These are phyloP conservation scores for Lagopus muta DNA, from an alignment of 2,113 vertebrate genomes.

Conservation along the genomic window DNA sequence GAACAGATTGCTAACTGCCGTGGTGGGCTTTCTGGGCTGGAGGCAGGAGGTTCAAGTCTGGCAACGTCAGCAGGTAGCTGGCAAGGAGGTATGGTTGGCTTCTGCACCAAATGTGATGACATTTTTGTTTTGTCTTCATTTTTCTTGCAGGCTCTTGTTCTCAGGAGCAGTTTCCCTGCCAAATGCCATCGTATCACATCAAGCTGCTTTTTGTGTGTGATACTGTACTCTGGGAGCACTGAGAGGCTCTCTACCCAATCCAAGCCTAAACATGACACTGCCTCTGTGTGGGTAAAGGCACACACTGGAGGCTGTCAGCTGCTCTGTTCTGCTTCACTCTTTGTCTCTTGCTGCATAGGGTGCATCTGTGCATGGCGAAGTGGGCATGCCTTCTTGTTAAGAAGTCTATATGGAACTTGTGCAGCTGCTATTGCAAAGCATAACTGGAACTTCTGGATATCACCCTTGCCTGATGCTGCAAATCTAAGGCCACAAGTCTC, in stretches of 20 bases:
- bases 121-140: constrained; percentile 27
- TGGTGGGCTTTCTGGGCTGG: constrained; percentile 25
- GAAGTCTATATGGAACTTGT: not conserved
- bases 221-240: not conserved
- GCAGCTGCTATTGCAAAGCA: not conserved
- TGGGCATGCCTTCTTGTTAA: not conserved
- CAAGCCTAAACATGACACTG: not conserved
- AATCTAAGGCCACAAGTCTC: not conserved
- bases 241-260: not conserved
- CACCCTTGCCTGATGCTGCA: not conserved
- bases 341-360: not conserved
- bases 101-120: constrained; percentile 58
- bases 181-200: not conserved
- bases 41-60: constrained; percentile 40
- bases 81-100: not conserved
- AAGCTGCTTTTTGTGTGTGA: not conserved
- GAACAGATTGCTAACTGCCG: constrained; percentile 72
- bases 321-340: not conserved
- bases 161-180: not conserved
- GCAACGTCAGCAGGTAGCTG: constrained; percentile 57
- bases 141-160: not conserved
- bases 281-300: fast-evolving
- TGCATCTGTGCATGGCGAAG: not conserved
- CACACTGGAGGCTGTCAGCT: not conserved
- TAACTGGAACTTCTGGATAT: not conserved